A percentile compares a stretch with the other conserved stretches of the same genome.
Evolutionary conservation across 2,888 invertebrate species (phyloP).

Genomic region (Tinea pellionella): DNA sequence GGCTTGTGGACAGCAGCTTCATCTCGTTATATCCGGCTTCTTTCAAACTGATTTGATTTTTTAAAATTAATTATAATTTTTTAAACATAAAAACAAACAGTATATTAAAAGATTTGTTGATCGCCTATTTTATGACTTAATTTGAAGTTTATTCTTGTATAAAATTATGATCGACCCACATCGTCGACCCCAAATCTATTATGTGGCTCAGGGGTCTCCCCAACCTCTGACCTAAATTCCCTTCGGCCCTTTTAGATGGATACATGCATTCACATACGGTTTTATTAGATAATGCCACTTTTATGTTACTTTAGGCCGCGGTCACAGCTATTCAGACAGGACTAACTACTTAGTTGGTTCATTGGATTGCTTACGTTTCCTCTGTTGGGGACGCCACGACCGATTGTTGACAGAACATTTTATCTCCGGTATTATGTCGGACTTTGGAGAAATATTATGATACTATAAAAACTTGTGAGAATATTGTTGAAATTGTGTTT

Average conservation of each 20-base stretch:
- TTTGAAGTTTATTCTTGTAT: slow-evolving; percentile 35
- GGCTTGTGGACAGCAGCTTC: no score
- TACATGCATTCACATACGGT: slow-evolving; percentile 38
- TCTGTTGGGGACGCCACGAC: neutral
- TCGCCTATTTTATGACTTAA: slow-evolving; percentile 32
- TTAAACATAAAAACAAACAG: neutral
- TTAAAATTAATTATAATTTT: neutral
- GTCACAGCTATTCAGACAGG: neutral
- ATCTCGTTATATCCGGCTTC: no score
- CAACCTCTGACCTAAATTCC: slow-evolving; percentile 53
- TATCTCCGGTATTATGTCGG: neutral
- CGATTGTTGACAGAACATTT: neutral
- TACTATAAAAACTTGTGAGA: no score
- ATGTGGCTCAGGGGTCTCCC: slow-evolving; percentile 23
- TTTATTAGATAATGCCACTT: slow-evolving; percentile 40
- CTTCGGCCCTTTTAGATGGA: slow-evolving; percentile 40
- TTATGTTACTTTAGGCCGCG: slow-evolving; percentile 21
- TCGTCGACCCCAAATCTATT: slow-evolving; percentile 43
- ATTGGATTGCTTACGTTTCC: neutral
- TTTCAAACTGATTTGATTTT: no score
- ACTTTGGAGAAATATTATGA: neutral
- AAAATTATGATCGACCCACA: slow-evolving; percentile 41
- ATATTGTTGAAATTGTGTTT: no score
- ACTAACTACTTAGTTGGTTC: neutral
- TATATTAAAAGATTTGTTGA: neutral